These are phyloP conservation scores for Anthopleura sola DNA, from an alignment of 64 coral and sea anemone species.

Conservation along the genomic window DNA sequence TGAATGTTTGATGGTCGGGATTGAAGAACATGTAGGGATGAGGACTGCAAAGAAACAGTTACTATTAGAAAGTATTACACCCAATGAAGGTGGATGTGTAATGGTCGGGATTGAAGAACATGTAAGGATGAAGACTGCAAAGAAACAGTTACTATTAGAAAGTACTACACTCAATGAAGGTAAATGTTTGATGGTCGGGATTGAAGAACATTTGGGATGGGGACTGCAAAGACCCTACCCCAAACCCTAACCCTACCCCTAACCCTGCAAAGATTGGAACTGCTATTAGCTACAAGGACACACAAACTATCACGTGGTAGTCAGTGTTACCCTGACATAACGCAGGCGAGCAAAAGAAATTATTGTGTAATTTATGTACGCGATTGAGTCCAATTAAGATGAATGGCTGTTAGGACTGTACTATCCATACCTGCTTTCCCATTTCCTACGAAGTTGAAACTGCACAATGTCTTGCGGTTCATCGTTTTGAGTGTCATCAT, in stretches of 20 bases:
- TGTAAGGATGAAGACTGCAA: conserved; percentile 73
- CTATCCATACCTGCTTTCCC: conserved; percentile 69
- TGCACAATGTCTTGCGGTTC: conserved; percentile 21
- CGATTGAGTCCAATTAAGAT: no score
- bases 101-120: conserved; percentile 82
- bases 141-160: no score
- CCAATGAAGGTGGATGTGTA: conserved; percentile 65
- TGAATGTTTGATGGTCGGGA: conserved; percentile 68
- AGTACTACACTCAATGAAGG: conserved; percentile 78
- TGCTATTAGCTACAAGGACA: no score
- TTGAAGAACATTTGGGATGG: conserved; percentile 89
- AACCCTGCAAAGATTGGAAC: no score
- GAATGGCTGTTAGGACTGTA: no score
- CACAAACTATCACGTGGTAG: no score
- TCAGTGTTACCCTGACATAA: no score
- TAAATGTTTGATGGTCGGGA: conserved; percentile 67
- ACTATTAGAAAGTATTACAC: no score
- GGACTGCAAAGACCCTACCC: conserved; percentile 53
- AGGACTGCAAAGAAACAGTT: conserved; percentile 49
- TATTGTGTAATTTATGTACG: no score
- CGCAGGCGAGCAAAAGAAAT: no score
- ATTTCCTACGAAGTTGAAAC: conserved; percentile 59
- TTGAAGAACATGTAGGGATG: conserved; percentile 93
- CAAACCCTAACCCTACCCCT: no score
- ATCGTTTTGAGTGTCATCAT: neutral